Base-by-base conservation (phyloP, 1,140 invertebrate genomes). In the Tetramorium parvispinum region DNA sequence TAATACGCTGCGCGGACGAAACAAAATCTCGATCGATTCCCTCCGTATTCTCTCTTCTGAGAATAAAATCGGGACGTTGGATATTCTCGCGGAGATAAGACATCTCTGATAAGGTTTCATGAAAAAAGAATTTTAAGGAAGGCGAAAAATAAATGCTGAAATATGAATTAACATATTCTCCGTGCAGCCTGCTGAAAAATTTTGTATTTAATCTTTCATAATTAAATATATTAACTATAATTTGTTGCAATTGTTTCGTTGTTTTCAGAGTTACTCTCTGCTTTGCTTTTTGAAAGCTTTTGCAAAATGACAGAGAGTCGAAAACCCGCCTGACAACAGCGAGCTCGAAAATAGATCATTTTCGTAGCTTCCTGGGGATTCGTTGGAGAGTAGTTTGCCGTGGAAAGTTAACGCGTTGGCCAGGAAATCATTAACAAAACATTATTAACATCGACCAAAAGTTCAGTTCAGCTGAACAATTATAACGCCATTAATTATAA, bases 331-430 rank as follows among this genome's bases (percentile, higher is more conserved):
- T 87, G 59, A 90, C 88, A 82, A 90, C 88, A 90, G 89, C 89
- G 76, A 85, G 89, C 87, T 85, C 89, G 61, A 88, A 91, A 91
- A 91, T 91, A 91, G 89, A 86, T 78, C 77, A 63, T 18, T 71
- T 57, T 68, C 75, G 55, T 85, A 89, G 75, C 32, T 70, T 76
- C 81, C 46, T 46, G 73, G 55, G 86, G 53, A 68, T 68, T 40
- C 57, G 46, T 73, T 63, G 71, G 13, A 37, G 32, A 85, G 10
- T 53, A 63, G 37, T 57, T 46, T 46, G 37, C 24, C 32, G 21
- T 32, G 40, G 18, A 46, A 46, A 71, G 65, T 46, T 18, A 55
- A 0, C 21, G 13, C 32, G 40, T n/a, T 51, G 21, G 65, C 37
- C 63, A 55, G 40, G 21, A 70, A 57, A 10, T n/a, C 21, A 10